phyloP scores from a whole-genome alignment of 2,797 vertebrate genomes.

The Sylvilagus floridanus region DNA sequence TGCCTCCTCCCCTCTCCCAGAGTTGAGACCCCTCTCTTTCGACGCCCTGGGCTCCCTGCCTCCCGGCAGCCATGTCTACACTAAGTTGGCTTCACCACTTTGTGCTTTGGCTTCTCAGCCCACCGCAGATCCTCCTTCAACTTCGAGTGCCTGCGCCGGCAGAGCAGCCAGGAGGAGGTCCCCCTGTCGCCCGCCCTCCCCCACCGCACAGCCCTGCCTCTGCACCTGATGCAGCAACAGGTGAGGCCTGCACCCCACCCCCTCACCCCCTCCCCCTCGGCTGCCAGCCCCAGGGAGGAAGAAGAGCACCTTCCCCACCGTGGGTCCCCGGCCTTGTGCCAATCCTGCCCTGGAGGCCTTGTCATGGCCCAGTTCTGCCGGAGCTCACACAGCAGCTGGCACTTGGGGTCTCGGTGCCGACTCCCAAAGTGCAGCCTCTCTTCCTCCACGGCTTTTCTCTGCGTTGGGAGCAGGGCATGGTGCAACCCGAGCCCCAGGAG shows the following conservation, averaged over 20 bases:
- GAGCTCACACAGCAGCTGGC: not conserved
- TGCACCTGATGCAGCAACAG: slow-evolving; percentile 99
- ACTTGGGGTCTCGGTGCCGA: not conserved
- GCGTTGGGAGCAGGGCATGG: not conserved
- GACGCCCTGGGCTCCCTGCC: not conserved
- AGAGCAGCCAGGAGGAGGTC: slow-evolving; percentile 96
- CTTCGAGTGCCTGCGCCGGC: slow-evolving; percentile 99
- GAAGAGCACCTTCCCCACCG: not conserved
- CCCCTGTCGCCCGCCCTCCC: slow-evolving; percentile 91
- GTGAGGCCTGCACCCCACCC: slow-evolving; percentile 84
- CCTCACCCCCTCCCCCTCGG: not conserved
- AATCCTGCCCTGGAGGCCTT: not conserved
- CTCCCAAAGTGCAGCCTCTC: not conserved
- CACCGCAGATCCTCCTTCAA: slow-evolving; percentile 98
- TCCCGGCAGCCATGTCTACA: not conserved
- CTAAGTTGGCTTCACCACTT: not conserved
- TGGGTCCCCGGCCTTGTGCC: not conserved
- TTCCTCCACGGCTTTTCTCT: not conserved
- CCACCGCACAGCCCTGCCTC: slow-evolving; percentile 95
- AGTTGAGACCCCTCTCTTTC: not conserved
- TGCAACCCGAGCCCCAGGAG: not conserved
- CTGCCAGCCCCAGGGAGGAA: not conserved
- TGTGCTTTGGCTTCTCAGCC: slow-evolving; percentile 87
- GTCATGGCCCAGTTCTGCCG: not conserved
- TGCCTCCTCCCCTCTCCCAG: not conserved